Conservation (phyloP, 1,140 invertebrate genomes). For the Drosophila orena region DNA sequence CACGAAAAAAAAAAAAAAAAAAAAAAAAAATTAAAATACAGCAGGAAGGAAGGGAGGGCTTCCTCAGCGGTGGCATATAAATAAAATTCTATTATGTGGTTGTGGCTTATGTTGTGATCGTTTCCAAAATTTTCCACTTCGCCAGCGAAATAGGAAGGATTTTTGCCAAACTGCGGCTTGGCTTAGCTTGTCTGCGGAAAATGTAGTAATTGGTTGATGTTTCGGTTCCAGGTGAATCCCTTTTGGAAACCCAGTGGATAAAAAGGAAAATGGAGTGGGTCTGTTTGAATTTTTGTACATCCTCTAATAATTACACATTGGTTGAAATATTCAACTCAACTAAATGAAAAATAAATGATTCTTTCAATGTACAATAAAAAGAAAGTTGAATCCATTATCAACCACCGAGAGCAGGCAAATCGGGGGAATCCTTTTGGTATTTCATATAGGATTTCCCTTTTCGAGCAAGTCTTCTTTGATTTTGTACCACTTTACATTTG, state of each 20-base stretch:
- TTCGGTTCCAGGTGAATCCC: conserved; percentile 9
- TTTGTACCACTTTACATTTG: conserved; percentile 27
- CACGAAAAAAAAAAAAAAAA: not conserved
- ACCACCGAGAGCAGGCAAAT: not conserved
- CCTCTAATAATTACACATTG: not conserved
- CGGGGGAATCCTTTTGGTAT: not conserved
- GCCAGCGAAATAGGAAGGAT: conserved; percentile 5
- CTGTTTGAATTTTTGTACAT: too few species aligned
- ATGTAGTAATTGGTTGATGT: conserved; percentile 39
- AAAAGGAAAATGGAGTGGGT: too few species aligned
- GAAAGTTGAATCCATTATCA: not conserved
- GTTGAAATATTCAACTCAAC: too few species aligned
- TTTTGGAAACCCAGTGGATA: not conserved
- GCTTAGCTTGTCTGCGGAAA: conserved; percentile 27
- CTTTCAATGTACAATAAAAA: too few species aligned
- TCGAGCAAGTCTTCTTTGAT: conserved; percentile 1
- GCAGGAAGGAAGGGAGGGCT: not conserved
- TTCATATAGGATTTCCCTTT: not conserved
- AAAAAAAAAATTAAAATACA: not conserved
- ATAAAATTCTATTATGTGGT: conserved; percentile 80
- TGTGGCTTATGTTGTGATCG: conserved; percentile 74
- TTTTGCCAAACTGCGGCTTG: conserved; percentile 42
- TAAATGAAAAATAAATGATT: too few species aligned
- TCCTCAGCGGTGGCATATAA: conserved; percentile 56
- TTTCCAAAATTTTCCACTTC: conserved; percentile 56